These are phyloP conservation scores for Anastrepha ludens DNA, from an alignment of 1,140 invertebrate species.

Conservation along the genomic window DNA sequence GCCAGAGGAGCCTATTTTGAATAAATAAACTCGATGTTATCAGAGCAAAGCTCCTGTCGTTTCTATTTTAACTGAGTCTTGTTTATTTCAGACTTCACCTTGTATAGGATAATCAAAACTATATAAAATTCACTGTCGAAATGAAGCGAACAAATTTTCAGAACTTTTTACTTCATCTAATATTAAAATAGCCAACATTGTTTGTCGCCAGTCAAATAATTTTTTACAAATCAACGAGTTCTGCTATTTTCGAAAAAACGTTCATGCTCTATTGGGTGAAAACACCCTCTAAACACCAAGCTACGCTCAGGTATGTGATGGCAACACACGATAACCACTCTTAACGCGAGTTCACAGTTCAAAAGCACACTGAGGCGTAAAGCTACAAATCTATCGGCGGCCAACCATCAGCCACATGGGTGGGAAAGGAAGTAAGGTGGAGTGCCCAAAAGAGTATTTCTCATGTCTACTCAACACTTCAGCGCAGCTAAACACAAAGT, in stretches of 20 bases:
- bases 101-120: too few species aligned
- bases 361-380: slow-evolving; percentile 40
- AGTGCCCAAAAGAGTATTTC: background rate
- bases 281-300: background rate
- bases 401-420: background rate
- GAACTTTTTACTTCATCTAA: too few species aligned
- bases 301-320: slow-evolving; percentile 16
- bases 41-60: too few species aligned
- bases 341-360: background rate
- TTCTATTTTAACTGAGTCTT: too few species aligned
- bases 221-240: too few species aligned
- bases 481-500: background rate
- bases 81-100: too few species aligned
- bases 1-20: too few species aligned
- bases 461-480: slow-evolving; percentile 47
- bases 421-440: slow-evolving; percentile 46
- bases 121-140: too few species aligned
- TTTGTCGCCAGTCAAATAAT: too few species aligned
- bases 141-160: too few species aligned
- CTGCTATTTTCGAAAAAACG: background rate
- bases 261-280: background rate
- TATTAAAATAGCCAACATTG: too few species aligned
- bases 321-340: slow-evolving; percentile 29
- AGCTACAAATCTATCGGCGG: slow-evolving; percentile 21
- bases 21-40: too few species aligned